Conservation (phyloP, 1,140 invertebrate species). For the Tetragonula clypearis region DNA sequence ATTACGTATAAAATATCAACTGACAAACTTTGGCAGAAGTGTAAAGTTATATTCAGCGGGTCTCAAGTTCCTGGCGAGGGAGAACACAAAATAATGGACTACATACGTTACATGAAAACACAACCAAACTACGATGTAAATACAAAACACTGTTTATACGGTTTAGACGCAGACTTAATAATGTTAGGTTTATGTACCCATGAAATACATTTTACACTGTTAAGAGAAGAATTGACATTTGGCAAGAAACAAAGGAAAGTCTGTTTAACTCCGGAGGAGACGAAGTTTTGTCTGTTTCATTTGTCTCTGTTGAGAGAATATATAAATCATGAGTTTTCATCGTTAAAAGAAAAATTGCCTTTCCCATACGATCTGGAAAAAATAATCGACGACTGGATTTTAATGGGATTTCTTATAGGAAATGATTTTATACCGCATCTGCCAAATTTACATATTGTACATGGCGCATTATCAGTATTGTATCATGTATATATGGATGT, state of each 20-base stretch:
- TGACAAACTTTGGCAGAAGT: slow-evolving; percentile 91
- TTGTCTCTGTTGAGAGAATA: slow-evolving; percentile 96
- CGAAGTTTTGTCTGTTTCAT: slow-evolving; percentile 96
- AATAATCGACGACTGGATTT: slow-evolving; percentile 89
- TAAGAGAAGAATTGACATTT: slow-evolving; percentile 95
- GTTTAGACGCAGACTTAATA: slow-evolving; percentile 97
- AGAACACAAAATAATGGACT: slow-evolving; percentile 99
- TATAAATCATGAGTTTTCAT: slow-evolving; percentile 94
- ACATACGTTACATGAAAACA: slow-evolving; percentile 93
- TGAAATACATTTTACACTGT: slow-evolving; percentile 95
- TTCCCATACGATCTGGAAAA: slow-evolving; percentile 85
- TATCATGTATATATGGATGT: slow-evolving; percentile 95
- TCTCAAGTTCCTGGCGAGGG: slow-evolving; percentile 98
- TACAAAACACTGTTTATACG: slow-evolving; percentile 97
- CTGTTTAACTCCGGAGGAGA: slow-evolving; percentile 89
- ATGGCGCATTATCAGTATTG: slow-evolving; percentile 92
- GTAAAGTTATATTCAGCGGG: slow-evolving; percentile 90
- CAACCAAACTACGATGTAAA: slow-evolving; percentile 92
- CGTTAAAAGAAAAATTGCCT: slow-evolving; percentile 86
- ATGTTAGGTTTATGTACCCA: slow-evolving; percentile 97
- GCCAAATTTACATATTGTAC: slow-evolving; percentile 95
- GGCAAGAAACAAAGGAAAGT: slow-evolving; percentile 84
- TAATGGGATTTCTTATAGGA: slow-evolving; percentile 97
- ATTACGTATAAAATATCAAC: slow-evolving; percentile 92
- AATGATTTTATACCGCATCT: slow-evolving; percentile 99